Conservation (phyloP, 2,888 invertebrate species). For the Malachius bipustulatus region DNA sequence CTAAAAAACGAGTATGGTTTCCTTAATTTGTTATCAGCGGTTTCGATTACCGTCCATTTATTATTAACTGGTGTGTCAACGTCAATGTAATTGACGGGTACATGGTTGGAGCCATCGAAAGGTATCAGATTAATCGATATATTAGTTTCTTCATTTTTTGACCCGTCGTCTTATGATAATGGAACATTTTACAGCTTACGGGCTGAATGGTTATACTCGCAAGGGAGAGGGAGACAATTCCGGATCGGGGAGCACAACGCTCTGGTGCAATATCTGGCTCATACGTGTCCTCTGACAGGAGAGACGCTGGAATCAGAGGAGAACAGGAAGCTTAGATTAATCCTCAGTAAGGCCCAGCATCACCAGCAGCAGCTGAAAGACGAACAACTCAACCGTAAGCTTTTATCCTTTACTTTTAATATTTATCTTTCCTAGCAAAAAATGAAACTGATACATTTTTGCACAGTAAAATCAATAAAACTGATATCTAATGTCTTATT, state of each 20-base stretch:
- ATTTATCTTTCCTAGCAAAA: not conserved
- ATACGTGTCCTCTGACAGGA: slow-evolving; percentile 74
- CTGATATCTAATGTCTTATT: slow-evolving; percentile 8
- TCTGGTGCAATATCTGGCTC: slow-evolving; percentile 69
- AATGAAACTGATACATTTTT: not conserved
- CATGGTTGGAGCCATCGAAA: slow-evolving; percentile 81
- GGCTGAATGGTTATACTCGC: slow-evolving; percentile 92
- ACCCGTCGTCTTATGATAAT: slow-evolving; percentile 3
- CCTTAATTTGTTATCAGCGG: slow-evolving; percentile 43
- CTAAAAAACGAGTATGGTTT: too few species aligned
- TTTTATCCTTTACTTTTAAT: too few species aligned
- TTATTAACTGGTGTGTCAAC: slow-evolving; percentile 87
- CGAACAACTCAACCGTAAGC: slow-evolving; percentile 40
- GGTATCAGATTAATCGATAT: slow-evolving; percentile 38
- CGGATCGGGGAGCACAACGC: slow-evolving; percentile 73
- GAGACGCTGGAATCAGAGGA: slow-evolving; percentile 73
- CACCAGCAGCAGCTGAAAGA: slow-evolving; percentile 76
- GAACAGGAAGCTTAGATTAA: slow-evolving; percentile 72
- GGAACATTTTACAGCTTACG: slow-evolving; percentile 59
- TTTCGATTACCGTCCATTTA: slow-evolving; percentile 84
- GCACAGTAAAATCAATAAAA: slow-evolving; percentile 4
- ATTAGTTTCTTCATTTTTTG: not conserved
- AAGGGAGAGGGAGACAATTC: slow-evolving; percentile 83
- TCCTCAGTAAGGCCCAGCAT: slow-evolving; percentile 81
- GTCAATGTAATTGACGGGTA: slow-evolving; percentile 81